Base-by-base conservation (phyloP, 2,888 invertebrate genomes). In the Zele albiditarsus region DNA sequence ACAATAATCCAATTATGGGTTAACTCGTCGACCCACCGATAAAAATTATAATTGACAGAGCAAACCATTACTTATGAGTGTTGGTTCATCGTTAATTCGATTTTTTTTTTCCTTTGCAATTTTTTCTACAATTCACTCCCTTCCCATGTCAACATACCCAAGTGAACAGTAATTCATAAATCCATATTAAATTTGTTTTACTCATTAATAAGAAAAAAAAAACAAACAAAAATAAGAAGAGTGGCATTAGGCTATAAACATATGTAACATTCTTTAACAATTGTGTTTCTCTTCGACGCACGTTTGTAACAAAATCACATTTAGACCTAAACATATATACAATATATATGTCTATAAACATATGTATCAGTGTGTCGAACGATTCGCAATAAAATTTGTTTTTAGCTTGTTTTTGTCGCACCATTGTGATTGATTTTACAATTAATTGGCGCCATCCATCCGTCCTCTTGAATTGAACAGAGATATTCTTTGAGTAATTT, bases 401-500 rank as follows among this genome's bases (percentile, higher is more conserved):
- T 62, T 74, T 66, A 74, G 31, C 63, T 71, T 81, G 88, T 89
- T 82, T 86, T 89, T 71, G 86, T 84, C 77, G 87, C 87, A 82
- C 88, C 88, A 82, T 89, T 88, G 80, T 86, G 87, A 82, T 87
- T 88, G 77, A 85, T 80, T 80, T 88, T 88, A 82, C 88, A 85
- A 80, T 87, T 89, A 46, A 53, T 53, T 10, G 53, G 20, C 8
- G 49, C 38, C 42, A 82, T 79, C 82, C 85, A 84, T 75, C 83
- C 86, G 74, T 88, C 87, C 62, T 88, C 85, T 78, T 89, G 87
- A 49, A 88, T 80, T 76, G 91, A 90, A 77, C 89, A 90, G 81
- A 92, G 86, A 86, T 93, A 92, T 85, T 94, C 93, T 88, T 94
- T 94, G 77, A 95, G 90, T 76, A 93, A 87, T 84, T 92, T 91